Evolutionary conservation across 2,888 invertebrate species (phyloP), one percentile per base, ranked within the genome.

Genomic region (Nudaria mundana): DNA sequence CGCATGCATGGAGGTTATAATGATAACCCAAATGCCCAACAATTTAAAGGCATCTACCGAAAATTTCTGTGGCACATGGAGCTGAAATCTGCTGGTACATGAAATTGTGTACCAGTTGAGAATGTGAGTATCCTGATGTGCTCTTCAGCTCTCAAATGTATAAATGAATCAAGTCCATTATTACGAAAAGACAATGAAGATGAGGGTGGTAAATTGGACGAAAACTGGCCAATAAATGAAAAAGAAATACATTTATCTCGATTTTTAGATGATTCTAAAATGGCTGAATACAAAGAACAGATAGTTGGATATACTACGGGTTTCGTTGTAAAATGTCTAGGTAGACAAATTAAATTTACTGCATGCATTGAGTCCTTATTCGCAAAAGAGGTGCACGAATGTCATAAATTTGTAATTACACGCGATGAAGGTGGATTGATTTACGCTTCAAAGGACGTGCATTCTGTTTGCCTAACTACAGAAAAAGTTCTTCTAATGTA

Each of bases 81-180:
- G 30, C 29, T 48, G 11, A 46, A 44, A 40, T 23, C 36, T 7
- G 30, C 20, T 8, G 24, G 10, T 12, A 26, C 38, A 4, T 48
- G 48, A 11, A 54, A 54, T 30, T 52, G 48, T 36, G 32, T 44
- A 12, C 46, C 50, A n/a, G 25, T 52, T 7, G 50, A 52, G 37
- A 40, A 50, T 25, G 44, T 50, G n/a, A 32, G 36, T 30, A 34
- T 49, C 35, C 30, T 50, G 12, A 49, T 5, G 18, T 44, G 51
- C 11, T 43, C 44, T 11, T 48, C 51, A 5, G 30, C 45, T 25
- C 24, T 44, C 6, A 42, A 15, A n/a, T 38, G 37, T 20, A 50
- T 48, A 11, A 50, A 45, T 25, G 31, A 23, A 20, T 41, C 44
- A 26, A 3, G 5, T 11, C 25, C 36, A 10, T 29, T 29, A 5